Evolutionary conservation across 1,140 invertebrate species (phyloP).

Genomic region (Hylyphantes graminicola): DNA sequence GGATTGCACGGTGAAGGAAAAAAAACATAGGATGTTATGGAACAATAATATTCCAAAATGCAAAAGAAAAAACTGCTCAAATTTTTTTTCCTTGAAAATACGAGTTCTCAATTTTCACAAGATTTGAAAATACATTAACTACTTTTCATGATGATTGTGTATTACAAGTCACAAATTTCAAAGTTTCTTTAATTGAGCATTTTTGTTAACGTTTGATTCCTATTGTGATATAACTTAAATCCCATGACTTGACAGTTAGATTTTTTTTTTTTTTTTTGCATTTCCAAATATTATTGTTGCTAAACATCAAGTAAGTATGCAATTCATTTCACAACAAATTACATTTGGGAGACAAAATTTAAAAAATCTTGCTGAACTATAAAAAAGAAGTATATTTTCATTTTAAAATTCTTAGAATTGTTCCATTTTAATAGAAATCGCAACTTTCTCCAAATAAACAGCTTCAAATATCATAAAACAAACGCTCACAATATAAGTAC

Average conservation of each 20-base stretch:
- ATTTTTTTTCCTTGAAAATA: no score
- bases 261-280: neutral
- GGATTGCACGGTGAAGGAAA: no score
- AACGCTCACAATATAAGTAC: constrained; percentile 16
- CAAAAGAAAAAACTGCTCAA: no score
- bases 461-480: constrained; percentile 1
- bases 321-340: neutral
- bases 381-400: neutral
- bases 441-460: neutral
- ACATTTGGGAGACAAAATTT: neutral
- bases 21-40: no score
- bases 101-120: no score
- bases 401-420: neutral
- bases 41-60: no score
- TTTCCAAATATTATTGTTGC: neutral
- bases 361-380: neutral
- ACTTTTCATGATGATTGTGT: no score
- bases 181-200: no score
- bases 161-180: no score
- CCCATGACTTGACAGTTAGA: neutral
- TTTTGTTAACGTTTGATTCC: neutral
- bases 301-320: neutral
- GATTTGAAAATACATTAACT: no score
- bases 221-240: neutral
- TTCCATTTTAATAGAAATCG: neutral